Evolutionary conservation across 2,888 invertebrate genomes (phyloP), one percentile per base, ranked within the genome.

Genomic region (Azorinus chamasolen): DNA sequence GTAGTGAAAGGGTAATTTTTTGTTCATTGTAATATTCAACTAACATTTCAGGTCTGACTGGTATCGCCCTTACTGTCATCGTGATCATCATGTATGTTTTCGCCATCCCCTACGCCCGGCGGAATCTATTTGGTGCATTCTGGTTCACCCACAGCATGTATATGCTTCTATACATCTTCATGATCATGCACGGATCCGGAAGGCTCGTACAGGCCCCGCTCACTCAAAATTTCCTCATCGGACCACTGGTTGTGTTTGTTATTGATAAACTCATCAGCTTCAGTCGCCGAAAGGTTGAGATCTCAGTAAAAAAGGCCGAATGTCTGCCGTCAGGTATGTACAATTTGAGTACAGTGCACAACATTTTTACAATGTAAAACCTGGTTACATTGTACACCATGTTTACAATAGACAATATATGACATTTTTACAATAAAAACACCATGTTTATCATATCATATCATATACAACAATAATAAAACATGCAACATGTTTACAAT

Each of bases 261-360:
- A 75, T 95, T 18, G 95, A 95, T 89, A 94, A 93, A 70, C 86
- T 95, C 14, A 90, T 95, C 59, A 94, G 94, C 75, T 87, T 94
- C 14, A 94, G 94, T 71, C 91, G 95, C 50, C 95, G 94, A 86
- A 95, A 94, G 85, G 92, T 95, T 20, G 94, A 95, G 90, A 95
- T 95, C 70, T 93, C 94, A 14, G 94, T 95, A 1, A 77, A 94
- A 20, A 93, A 93, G 68, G 95, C 94, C 0, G 94, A 94, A 73
- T 92, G 95, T 39, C 90, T 95, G 50, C 95, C 95, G 5, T 95
- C 95, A 81, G 93, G 95, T 95, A n/a, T n/a, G n/a, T n/a, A n/a
- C n/a, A n/a, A n/a, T n/a, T n/a, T n/a, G n/a, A n/a, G n/a, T n/a
- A n/a, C n/a, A n/a, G n/a, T n/a, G n/a, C n/a, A n/a, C 90, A 93